Conservation (phyloP, 1,140 invertebrate species). For the Nilaparvata lugens region DNA sequence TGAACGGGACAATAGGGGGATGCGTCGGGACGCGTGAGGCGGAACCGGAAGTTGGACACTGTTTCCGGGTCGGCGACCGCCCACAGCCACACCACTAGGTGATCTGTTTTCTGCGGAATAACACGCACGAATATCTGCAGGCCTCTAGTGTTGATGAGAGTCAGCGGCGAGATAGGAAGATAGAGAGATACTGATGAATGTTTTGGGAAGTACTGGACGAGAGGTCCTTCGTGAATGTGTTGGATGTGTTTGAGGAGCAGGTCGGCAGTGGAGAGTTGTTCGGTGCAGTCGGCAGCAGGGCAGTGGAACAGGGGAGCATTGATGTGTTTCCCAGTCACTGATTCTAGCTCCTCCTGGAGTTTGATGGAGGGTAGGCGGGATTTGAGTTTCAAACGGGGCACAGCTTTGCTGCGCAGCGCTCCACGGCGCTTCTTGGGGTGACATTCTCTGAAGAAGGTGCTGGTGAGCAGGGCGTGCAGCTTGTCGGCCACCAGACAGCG, state of each 20-base stretch:
- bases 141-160: neutral
- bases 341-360: neutral
- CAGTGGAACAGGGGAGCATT: neutral
- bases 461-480: constrained; percentile 35
- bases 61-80: neutral
- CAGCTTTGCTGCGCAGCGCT: neutral
- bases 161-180: constrained; percentile 9
- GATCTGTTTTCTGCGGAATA: neutral
- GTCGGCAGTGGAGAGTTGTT: neutral
- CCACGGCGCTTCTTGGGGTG: neutral
- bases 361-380: constrained; percentile 10
- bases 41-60: neutral
- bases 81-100: neutral
- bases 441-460: constrained; percentile 28
- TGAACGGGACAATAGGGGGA: too few species aligned
- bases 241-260: constrained; percentile 17
- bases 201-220: constrained; percentile 23
- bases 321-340: neutral
- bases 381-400: constrained; percentile 5
- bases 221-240: constrained; percentile 20
- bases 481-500: constrained; percentile 47
- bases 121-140: neutral
- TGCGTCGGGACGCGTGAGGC: too few species aligned
- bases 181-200: neutral
- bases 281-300: neutral